Percentiles rank a stretch among this genome's conserved stretches.
Conservation (phyloP, 2,797 vertebrate genomes). For the Toxotes lorentzi region DNA sequence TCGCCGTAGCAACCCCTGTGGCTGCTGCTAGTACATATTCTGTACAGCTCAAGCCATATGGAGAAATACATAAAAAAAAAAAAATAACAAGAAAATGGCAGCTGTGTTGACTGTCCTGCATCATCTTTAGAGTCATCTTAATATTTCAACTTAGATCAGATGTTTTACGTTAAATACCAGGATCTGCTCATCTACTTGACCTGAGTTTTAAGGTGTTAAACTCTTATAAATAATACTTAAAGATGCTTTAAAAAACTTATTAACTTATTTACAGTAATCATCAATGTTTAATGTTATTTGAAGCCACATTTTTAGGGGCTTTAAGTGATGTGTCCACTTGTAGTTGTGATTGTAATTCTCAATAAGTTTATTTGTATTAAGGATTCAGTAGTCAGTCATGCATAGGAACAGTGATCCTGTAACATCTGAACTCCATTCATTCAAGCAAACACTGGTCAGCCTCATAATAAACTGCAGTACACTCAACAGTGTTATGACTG, state of each 20-base stretch:
- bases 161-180: not conserved
- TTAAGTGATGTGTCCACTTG: not conserved
- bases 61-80: not conserved
- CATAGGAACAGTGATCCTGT: not conserved
- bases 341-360: not conserved
- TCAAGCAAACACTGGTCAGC: not conserved
- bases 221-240: no score
- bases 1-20: slow-evolving; percentile 32
- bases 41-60: not conserved
- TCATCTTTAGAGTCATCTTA: not conserved
- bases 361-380: not conserved
- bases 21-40: slow-evolving; percentile 7
- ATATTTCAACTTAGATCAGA: not conserved
- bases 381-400: not conserved
- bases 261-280: no score
- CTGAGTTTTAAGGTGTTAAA: no score
- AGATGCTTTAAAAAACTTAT: no score
- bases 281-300: no score
- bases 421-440: not conserved
- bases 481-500: not conserved
- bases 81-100: no score
- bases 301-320: no score
- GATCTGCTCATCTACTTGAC: not conserved
- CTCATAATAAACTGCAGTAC: slow-evolving; percentile 1
- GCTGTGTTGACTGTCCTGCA: not conserved